A percentile compares a stretch with the other conserved stretches of the same genome.
phyloP scores from a whole-genome alignment of 2,888 invertebrate species.

The Chaitophorus viminalis region DNA sequence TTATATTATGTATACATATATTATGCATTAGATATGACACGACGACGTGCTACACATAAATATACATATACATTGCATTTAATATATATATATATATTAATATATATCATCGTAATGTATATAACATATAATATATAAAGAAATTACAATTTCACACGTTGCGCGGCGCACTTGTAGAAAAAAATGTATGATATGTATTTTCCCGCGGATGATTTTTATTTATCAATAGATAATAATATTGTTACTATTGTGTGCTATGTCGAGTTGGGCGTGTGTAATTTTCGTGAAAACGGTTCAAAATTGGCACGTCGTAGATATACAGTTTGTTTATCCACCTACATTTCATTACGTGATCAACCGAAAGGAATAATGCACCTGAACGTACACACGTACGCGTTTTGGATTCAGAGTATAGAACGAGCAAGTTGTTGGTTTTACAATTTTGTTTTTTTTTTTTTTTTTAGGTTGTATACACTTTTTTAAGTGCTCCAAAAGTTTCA shows the following conservation, averaged over 20 bases:
- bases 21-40: background rate
- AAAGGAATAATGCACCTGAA: background rate
- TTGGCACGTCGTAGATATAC: background rate
- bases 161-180: slow-evolving; percentile 19
- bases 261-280: background rate
- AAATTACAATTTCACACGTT: slow-evolving; percentile 35
- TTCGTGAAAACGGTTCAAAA: background rate
- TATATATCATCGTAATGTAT: background rate
- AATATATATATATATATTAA: too few relatives aligned
- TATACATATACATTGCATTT: too few relatives aligned
- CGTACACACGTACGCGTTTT: background rate
- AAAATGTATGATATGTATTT: background rate
- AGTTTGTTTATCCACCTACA: background rate
- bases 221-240: background rate
- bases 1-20: background rate
- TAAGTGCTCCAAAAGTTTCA: background rate
- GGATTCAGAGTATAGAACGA: background rate
- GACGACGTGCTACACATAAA: too few relatives aligned
- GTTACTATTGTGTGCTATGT: background rate
- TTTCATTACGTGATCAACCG: background rate
- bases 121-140: background rate
- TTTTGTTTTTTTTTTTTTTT: background rate
- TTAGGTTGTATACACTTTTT: background rate
- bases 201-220: background rate
- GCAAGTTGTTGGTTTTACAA: background rate